These are phyloP conservation scores for Drosophila pseudoobscura DNA, from an alignment of 1,140 invertebrate genomes.

Conservation along the genomic window DNA sequence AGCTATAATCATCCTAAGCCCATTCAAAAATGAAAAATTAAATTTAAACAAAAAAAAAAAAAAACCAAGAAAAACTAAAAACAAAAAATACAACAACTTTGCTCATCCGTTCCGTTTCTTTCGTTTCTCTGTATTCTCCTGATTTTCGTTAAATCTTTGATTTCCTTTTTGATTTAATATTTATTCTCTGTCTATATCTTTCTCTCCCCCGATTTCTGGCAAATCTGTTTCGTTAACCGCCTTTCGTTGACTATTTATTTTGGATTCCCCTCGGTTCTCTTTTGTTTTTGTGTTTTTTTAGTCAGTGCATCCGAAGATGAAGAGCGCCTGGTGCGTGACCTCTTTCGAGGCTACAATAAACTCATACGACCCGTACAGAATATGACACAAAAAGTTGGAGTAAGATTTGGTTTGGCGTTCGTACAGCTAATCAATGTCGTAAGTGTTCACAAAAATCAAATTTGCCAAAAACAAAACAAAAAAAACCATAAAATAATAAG, in stretches of 20 bases:
- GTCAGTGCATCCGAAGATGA: constrained; percentile 91
- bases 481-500: constrained; percentile 53
- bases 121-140: constrained; percentile 62
- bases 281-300: constrained; percentile 61
- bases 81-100: constrained; percentile 63
- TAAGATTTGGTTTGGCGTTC: constrained; percentile 97
- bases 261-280: constrained; percentile 2
- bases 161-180: constrained; percentile 3
- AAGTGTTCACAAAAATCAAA: constrained; percentile 85
- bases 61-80: constrained; percentile 56
- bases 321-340: constrained; percentile 96
- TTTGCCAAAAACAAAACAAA: constrained; percentile 42
- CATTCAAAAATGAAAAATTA: constrained; percentile 38
- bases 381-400: constrained; percentile 98
- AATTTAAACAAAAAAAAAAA: constrained; percentile 34
- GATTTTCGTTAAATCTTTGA: constrained; percentile 7
- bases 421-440: constrained; percentile 99
- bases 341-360: constrained; percentile 99
- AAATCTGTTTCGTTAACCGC: not conserved
- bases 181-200: not conserved
- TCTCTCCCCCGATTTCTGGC: not conserved
- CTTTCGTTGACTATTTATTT: constrained; percentile 12
- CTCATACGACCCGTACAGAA: constrained; percentile 99
- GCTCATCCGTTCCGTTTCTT: constrained; percentile 70
- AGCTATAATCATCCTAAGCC: constrained; percentile 62